Evolutionary conservation across 2,113 vertebrate genomes (phyloP).

Genomic region (cattle (Bos taurus)): DNA sequence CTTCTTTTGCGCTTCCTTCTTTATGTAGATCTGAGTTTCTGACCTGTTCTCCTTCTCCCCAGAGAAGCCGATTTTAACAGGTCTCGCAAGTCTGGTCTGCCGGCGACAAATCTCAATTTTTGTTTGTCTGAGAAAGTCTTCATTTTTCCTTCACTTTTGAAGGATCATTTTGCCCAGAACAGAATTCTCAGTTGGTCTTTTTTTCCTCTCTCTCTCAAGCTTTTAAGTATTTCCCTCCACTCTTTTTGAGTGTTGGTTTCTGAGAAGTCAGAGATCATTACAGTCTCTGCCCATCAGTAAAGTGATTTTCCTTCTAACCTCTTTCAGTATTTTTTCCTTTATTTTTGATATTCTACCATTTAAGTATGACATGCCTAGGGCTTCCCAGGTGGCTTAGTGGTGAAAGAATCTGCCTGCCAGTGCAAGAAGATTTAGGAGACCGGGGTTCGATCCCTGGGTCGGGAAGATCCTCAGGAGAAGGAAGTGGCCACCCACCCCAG

Average conservation of each 20-base stretch:
- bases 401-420: not conserved
- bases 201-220: not conserved
- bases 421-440: not conserved
- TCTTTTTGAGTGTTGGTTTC: not conserved
- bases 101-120: not conserved
- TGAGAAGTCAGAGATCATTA: not conserved
- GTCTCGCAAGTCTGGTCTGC: not conserved
- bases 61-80: not conserved
- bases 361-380: not conserved
- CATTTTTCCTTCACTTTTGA: not conserved
- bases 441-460: not conserved
- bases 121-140: not conserved
- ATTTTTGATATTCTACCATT: not conserved
- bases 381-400: not conserved
- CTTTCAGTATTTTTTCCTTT: not conserved
- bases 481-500: not conserved
- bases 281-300: not conserved
- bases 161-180: not conserved
- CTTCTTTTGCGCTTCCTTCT: not conserved
- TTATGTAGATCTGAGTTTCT: not conserved
- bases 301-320: not conserved
- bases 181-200: not conserved
- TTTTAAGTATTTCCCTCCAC: not conserved
- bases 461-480: not conserved
- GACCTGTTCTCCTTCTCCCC: not conserved